Base-by-base conservation (phyloP, 2,888 invertebrate genomes). In the Hofmannophila pseudospretella region DNA sequence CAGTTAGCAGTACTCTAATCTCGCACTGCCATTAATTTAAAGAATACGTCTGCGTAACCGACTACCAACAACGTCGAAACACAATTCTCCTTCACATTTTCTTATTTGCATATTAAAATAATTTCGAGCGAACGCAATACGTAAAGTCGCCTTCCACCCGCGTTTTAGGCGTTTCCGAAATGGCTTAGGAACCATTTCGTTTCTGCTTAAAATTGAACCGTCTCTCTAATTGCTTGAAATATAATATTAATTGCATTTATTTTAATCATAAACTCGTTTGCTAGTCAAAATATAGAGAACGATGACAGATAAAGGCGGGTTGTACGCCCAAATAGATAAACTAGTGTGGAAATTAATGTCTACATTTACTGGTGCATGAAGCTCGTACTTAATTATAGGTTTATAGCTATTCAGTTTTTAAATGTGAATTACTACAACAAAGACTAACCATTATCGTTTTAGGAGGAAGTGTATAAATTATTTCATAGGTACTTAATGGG, bases 311-410 rank as follows among this genome's bases (percentile, higher is more conserved):
- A 86, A 86, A 86, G 79, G 81, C 84, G 79, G 79, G 72, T 71
- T 80, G 84, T 73, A 79, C 71, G 77, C 84, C 85, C 85, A 85
- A 85, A 85, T 82, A 84, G 85, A 85, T 85, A 86, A 82, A 85
- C 75, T 85, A 82, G 85, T 84, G 85, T 85, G 81, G 81, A 86
- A 86, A 87, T 86, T 85, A 87, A 86, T 86, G 87, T 84, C 81
- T 84, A 81, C 80, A 86, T 86, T 86, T 82, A 86, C 85, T 85
- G 82, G 85, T 84, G 87, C 87, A 86, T 86, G 86, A 86, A 86
- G 85, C 77, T 78, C 62, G 77, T 78, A 77, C 75, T 85, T 86
- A 86, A 86, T 85, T 85, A 80, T 81, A 82, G 76, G 79, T 78
- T 78, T 80, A 80, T 80, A 77, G 77, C 68, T 80, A 76, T 80